Evolutionary conservation across 2,113 vertebrate species (phyloP).

Genomic region (Platycercus adscitus): DNA sequence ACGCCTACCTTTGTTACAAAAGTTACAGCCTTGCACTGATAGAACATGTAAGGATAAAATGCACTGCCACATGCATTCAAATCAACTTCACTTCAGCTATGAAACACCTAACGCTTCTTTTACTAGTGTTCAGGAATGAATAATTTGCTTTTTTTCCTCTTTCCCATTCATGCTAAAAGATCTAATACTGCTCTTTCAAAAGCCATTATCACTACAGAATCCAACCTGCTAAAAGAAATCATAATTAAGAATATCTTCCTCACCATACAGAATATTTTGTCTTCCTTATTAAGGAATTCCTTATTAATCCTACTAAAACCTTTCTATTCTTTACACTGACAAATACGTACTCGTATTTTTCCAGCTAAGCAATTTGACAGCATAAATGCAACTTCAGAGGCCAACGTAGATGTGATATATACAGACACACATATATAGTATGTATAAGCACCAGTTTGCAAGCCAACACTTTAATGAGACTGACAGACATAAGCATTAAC

Average conservation of each 20-base stretch:
- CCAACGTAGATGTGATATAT: neutral
- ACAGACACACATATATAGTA: fast-evolving
- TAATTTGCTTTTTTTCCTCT: neutral
- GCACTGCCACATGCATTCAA: neutral
- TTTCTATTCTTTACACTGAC: neutral
- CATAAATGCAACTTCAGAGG: neutral
- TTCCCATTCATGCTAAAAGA: neutral
- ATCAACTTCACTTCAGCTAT: neutral
- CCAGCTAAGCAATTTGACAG: neutral
- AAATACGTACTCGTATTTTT: neutral
- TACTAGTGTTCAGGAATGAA: neutral
- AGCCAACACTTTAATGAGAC: neutral
- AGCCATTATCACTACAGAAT: neutral
- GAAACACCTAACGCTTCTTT: neutral
- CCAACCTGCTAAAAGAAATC: neutral
- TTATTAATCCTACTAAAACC: neutral
- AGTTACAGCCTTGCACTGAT: neutral
- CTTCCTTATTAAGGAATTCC: neutral
- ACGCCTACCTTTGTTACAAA: neutral
- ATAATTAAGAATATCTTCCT: neutral
- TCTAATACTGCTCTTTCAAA: neutral
- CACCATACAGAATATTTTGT: neutral
- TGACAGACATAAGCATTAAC: neutral
- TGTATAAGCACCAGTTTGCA: neutral
- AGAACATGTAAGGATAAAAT: neutral